phyloP scores from a whole-genome alignment of 2,797 vertebrate genomes.

The Notoglanidium macrostoma region DNA sequence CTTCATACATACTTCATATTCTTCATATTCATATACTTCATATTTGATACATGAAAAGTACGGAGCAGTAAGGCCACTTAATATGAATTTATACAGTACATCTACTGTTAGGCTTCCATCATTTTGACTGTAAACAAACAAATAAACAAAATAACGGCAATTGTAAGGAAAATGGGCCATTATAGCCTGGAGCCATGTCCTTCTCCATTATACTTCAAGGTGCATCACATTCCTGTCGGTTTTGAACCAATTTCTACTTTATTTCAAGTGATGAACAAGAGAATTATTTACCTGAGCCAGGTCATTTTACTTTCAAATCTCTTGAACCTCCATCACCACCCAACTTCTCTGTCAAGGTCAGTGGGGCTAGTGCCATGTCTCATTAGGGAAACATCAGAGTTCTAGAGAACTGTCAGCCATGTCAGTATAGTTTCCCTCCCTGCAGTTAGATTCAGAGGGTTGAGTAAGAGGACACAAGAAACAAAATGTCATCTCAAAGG shows the following conservation, averaged over 20 bases:
- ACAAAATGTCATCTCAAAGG: constrained; percentile 3
- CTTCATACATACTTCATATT: too few species aligned
- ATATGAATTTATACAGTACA: not conserved
- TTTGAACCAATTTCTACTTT: constrained; percentile 8
- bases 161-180: not conserved
- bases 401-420: constrained; percentile 41
- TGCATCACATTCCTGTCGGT: not conserved
- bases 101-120: not conserved
- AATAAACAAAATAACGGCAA: not conserved
- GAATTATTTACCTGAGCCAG: constrained; percentile 9
- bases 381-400: constrained; percentile 49
- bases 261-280: constrained; percentile 24
- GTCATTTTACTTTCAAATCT: constrained; percentile 35
- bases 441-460: constrained; percentile 36
- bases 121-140: not conserved
- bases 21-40: not conserved
- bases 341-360: constrained; percentile 46
- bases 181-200: not conserved
- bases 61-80: not conserved
- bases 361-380: constrained; percentile 51
- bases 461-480: constrained; percentile 16
- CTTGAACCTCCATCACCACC: constrained; percentile 32
- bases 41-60: not conserved
- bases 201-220: not conserved
- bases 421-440: constrained; percentile 35